Percentiles rank a stretch among this genome's conserved stretches.
phyloP scores from a whole-genome alignment of 2,888 invertebrate species.

The Orthosia gothica region DNA sequence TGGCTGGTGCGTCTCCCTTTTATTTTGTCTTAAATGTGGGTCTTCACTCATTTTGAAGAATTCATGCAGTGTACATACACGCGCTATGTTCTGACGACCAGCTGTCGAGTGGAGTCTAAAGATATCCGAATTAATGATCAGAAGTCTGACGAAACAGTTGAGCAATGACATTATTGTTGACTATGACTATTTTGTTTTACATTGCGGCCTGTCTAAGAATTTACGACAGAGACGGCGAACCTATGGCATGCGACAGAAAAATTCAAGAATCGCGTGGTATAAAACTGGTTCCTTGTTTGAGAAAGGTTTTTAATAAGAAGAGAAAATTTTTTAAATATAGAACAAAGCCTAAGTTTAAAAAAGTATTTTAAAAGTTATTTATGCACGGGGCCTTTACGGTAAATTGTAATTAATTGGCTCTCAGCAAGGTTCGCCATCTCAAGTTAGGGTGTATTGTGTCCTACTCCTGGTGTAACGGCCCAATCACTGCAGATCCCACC shows the following conservation, averaged over 20 bases:
- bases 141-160: not conserved
- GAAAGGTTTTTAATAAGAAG: no score
- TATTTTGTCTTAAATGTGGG: constrained; percentile 71
- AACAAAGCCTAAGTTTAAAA: not conserved
- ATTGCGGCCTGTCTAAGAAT: constrained; percentile 3
- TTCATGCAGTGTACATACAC: constrained; percentile 31
- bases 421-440: constrained; percentile 7
- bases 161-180: constrained; percentile 3
- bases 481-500: constrained; percentile 84
- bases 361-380: no score
- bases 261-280: not conserved
- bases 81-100: constrained; percentile 27
- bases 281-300: no score
- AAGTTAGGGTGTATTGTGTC: constrained; percentile 26
- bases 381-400: no score
- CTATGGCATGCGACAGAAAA: not conserved
- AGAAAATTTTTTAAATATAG: not conserved
- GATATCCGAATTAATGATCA: not conserved
- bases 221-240: constrained; percentile 16
- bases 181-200: not conserved
- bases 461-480: constrained; percentile 43
- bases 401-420: no score
- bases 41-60: constrained; percentile 86
- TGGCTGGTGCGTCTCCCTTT: constrained; percentile 78
- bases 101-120: constrained; percentile 18